Evolutionary conservation across 2,797 vertebrate genomes (phyloP), one percentile per base, ranked within the genome.

Genomic region (Pitangus sulphuratus): DNA sequence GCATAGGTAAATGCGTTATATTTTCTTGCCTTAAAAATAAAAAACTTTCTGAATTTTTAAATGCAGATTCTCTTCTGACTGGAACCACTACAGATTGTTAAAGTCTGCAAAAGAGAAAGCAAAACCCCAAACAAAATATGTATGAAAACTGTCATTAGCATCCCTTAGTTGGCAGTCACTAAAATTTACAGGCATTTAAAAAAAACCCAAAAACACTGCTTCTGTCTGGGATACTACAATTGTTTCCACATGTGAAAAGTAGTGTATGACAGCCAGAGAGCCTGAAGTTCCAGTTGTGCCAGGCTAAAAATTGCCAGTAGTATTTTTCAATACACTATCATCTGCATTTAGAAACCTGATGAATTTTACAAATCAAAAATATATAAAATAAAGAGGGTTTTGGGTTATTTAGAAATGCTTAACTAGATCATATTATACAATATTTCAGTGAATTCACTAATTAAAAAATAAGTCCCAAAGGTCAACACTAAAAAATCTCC

Each of bases 201-300:
- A 61, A 45, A 76, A 62, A 57, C 1, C 3, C 6, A 18, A 91
- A 70, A 15, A 3, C n/a, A 47, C 35, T 86, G 80, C 85, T 95
- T 92, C 90, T 95, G 61, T 88, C 87, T 95, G 54, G 48, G 85
- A 66, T 78, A 22, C 20, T 93, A 37, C 57, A 88, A 95, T 90
- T 93, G 65, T 82, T 96, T 94, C 93, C 96, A 93, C 79, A 64
- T 95, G 93, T 88, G 76, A 83, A 89, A 81, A 68, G 65, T 16
- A 58, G 57, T 33, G 45, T 84, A 19, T 26, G 82, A 77, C 50
- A 87, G 42, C 35, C 76, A 86, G 35, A 78, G 81, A 90, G 72
- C 28, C 30, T 72, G 35, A 84, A 61, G 40, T 72, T 93, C 44
- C 76, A 72, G 69, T 90, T 61, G 25, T 44, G 35, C 24, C 66